A percentile compares a stretch with the other conserved stretches of the same genome.
These are phyloP conservation scores for Spermophilus dauricus DNA, from an alignment of 2,113 vertebrate genomes.

Conservation along the genomic window DNA sequence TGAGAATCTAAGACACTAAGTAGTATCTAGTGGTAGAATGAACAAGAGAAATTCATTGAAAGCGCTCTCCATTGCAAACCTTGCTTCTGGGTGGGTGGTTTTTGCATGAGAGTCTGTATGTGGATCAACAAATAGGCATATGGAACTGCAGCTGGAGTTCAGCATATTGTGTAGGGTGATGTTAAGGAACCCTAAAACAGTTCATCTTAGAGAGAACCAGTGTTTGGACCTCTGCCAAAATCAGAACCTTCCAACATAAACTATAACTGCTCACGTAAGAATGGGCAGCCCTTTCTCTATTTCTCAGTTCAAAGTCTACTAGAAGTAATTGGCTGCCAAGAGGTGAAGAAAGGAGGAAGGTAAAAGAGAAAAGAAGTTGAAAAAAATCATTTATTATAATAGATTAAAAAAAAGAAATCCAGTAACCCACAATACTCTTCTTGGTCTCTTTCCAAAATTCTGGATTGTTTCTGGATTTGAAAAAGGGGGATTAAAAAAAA, in stretches of 20 bases:
- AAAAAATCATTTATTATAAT: background rate
- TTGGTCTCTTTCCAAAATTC: background rate
- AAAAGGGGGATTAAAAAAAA: background rate
- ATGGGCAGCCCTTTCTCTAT: background rate
- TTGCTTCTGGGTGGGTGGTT: background rate
- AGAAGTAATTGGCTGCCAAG: background rate
- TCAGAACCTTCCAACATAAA: background rate
- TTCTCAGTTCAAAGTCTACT: background rate
- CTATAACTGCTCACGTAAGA: background rate
- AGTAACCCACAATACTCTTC: background rate
- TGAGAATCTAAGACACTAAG: background rate
- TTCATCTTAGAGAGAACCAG: background rate
- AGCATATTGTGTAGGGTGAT: background rate
- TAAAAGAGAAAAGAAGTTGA: background rate
- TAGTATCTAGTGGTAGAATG: background rate
- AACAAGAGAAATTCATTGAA: background rate
- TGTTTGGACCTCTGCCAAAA: background rate
- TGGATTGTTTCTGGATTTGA: background rate
- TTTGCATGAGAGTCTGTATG: accelerated
- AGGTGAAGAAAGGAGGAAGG: accelerated
- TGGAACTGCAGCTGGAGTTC: background rate
- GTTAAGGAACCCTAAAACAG: background rate
- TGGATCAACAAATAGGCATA: background rate
- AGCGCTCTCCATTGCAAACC: background rate
- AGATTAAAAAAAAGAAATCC: background rate